Conservation (phyloP, 2,797 vertebrate genomes). For the Chaenodraco wilsoni region DNA sequence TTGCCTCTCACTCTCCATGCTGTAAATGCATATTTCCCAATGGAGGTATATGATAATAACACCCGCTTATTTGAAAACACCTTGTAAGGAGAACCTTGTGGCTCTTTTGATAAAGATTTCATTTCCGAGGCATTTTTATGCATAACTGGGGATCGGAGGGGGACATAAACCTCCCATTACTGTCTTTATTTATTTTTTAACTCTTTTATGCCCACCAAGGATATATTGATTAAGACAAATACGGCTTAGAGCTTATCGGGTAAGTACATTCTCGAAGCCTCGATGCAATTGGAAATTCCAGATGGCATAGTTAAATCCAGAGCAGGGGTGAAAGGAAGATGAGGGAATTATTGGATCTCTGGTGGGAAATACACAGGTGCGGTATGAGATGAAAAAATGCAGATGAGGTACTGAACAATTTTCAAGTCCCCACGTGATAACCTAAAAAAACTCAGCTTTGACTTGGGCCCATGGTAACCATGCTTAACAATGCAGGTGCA, state of each 20-base stretch:
- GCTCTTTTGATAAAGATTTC: slow-evolving; percentile 84
- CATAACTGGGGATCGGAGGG: slow-evolving; percentile 79
- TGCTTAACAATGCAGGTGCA: slow-evolving; percentile 71
- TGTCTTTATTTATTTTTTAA: slow-evolving; percentile 53
- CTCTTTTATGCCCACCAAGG: slow-evolving; percentile 30
- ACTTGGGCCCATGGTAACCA: slow-evolving; percentile 29
- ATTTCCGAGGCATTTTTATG: slow-evolving; percentile 82
- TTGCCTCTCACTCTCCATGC: slow-evolving; percentile 78
- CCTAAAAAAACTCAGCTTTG: slow-evolving; percentile 44
- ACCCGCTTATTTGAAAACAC: slow-evolving; percentile 85
- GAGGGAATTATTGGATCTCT: slow-evolving; percentile 55
- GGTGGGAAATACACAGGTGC: slow-evolving; percentile 70
- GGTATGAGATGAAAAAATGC: slow-evolving; percentile 72
- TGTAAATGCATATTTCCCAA: slow-evolving; percentile 85
- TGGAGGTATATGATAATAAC: slow-evolving; percentile 82
- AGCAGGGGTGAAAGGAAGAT: slow-evolving; percentile 47
- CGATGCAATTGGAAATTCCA: slow-evolving; percentile 52
- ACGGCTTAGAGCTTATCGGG: slow-evolving; percentile 12
- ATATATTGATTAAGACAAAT: slow-evolving; percentile 56
- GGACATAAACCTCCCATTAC: slow-evolving; percentile 69
- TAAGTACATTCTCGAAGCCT: slow-evolving; percentile 37
- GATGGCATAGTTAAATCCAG: slow-evolving; percentile 48
- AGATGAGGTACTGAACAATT: slow-evolving; percentile 70
- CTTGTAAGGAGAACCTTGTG: slow-evolving; percentile 85
- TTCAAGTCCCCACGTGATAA: slow-evolving; percentile 69